These are phyloP conservation scores for Charaxes varanes DNA, from an alignment of 1,140 invertebrate species.

Conservation along the genomic window DNA sequence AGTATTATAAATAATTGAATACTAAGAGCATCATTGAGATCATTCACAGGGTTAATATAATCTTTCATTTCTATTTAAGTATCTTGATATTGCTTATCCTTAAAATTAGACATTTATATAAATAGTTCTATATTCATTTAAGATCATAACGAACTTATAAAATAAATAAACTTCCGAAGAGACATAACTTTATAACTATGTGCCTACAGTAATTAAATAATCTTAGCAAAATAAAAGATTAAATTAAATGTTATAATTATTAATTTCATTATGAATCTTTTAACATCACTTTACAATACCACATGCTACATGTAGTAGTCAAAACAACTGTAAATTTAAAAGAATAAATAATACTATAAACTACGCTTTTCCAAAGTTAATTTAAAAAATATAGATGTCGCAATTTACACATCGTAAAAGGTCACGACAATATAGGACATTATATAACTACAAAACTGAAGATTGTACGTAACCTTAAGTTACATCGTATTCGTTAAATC, in stretches of 20 bases:
- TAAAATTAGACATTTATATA: neutral
- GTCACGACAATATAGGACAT: neutral
- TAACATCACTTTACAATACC: no score
- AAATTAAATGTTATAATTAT: no score
- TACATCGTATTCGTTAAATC: neutral
- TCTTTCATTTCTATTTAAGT: neutral
- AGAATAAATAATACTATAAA: no score
- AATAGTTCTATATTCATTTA: neutral
- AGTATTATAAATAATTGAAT: slow-evolving; percentile 35
- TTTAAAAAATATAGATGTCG: no score
- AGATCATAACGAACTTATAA: neutral
- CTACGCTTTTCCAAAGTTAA: no score
- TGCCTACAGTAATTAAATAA: no score
- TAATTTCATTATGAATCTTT: no score
- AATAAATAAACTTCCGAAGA: neutral
- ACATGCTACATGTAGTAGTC: no score
- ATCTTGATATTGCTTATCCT: neutral
- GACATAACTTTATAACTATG: neutral
- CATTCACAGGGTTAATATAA: slow-evolving; percentile 21
- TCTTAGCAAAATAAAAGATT: no score
- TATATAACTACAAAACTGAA: no score
- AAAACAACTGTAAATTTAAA: no score
- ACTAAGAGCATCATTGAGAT: slow-evolving; percentile 62
- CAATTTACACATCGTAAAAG: no score
- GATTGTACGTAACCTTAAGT: neutral